These are phyloP conservation scores for Subacronicta megacephala DNA, from an alignment of 2,888 invertebrate genomes.

Conservation along the genomic window DNA sequence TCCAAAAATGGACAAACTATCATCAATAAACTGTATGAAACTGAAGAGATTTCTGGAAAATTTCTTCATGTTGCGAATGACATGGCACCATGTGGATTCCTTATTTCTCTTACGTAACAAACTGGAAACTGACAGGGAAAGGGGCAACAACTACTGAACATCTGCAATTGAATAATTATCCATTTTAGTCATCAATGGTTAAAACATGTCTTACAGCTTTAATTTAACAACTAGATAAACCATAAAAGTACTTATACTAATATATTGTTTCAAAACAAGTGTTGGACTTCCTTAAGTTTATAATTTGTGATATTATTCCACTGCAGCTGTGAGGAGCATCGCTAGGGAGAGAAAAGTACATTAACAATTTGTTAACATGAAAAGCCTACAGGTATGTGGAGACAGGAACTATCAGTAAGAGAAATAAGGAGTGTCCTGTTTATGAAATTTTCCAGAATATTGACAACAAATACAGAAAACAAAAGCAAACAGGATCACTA, in stretches of 20 bases:
- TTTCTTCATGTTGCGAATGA: constrained; percentile 75
- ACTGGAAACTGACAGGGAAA: constrained; percentile 71
- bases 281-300: constrained; percentile 79
- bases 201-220: constrained; percentile 89
- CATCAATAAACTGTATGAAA: constrained; percentile 73
- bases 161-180: constrained; percentile 88
- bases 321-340: constrained; percentile 85
- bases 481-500: constrained; percentile 51
- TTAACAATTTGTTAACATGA: constrained; percentile 69
- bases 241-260: constrained; percentile 71
- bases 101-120: constrained; percentile 86
- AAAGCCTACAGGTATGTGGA: constrained; percentile 58
- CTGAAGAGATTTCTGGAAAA: constrained; percentile 83
- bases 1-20: constrained; percentile 85
- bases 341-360: constrained; percentile 84
- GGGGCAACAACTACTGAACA: constrained; percentile 74
- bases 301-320: constrained; percentile 84
- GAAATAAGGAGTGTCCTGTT: constrained; percentile 86
- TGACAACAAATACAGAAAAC: constrained; percentile 46
- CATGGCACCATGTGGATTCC: constrained; percentile 65
- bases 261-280: constrained; percentile 71
- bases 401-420: constrained; percentile 78
- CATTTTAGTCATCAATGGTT: constrained; percentile 88
- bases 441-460: constrained; percentile 86
- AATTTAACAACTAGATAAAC: constrained; percentile 75